Conservation (phyloP, 2,888 invertebrate genomes). For the Chaitophorus viminalis region DNA sequence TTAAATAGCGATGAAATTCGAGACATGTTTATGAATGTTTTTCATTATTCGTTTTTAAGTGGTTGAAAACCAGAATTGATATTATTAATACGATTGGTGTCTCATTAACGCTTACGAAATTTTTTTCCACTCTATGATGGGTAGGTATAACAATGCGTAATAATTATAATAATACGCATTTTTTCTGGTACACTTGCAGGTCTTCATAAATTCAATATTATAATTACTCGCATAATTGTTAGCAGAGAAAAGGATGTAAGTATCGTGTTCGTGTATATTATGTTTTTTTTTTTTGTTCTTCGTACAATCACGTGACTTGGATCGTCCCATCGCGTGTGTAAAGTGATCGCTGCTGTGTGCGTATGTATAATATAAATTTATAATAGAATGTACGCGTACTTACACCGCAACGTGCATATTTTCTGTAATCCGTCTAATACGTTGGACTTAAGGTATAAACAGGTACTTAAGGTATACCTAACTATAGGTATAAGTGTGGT, state of each 20-base stretch:
- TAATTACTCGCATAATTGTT: neutral
- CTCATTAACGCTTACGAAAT: neutral
- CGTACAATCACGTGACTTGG: neutral
- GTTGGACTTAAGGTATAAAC: too few relatives aligned
- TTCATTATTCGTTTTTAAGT: neutral
- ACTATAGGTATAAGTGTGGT: neutral
- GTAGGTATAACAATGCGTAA: neutral
- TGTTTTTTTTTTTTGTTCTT: neutral
- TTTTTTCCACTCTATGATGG: neutral
- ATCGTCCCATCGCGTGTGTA: too few relatives aligned
- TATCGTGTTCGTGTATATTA: neutral
- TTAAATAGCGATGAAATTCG: too few relatives aligned
- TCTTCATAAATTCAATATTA: neutral
- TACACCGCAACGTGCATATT: neutral
- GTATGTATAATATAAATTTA: too few relatives aligned
- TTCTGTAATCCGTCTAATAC: neutral
- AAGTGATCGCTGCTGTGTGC: too few relatives aligned
- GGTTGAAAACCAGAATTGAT: neutral
- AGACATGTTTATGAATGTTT: too few relatives aligned
- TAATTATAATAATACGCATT: neutral
- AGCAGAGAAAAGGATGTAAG: neutral
- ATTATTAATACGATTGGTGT: neutral
- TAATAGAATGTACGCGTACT: neutral
- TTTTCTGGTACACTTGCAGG: neutral
- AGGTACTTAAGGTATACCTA: too few relatives aligned